phyloP scores from a whole-genome alignment of 2,888 invertebrate genomes.

The Apeira syringaria region DNA sequence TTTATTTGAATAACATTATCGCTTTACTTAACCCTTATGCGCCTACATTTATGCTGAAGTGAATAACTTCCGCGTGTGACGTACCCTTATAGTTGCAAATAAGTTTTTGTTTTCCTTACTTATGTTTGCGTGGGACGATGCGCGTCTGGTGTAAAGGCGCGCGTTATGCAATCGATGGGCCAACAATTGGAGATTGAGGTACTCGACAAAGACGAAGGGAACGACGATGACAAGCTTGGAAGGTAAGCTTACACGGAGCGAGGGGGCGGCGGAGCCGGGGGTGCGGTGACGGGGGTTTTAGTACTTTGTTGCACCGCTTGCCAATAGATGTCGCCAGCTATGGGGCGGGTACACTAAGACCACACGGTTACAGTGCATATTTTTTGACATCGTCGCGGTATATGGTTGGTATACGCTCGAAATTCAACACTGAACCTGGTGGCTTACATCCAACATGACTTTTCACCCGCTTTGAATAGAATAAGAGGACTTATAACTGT shows the following conservation, averaged over 20 bases:
- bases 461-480: conserved; percentile 9
- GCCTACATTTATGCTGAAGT: conserved; percentile 25
- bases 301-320: conserved; percentile 11
- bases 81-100: conserved; percentile 48
- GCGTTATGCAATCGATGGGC: conserved; percentile 86
- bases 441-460: conserved; percentile 1
- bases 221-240: conserved; percentile 94
- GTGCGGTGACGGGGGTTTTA: conserved; percentile 22
- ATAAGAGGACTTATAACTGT: conserved; percentile 14
- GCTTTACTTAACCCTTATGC: conserved; percentile 27
- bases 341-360: conserved; percentile 9
- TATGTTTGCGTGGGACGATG: conserved; percentile 71
- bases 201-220: conserved; percentile 93
- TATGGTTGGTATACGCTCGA: neutral
- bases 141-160: conserved; percentile 72
- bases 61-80: conserved; percentile 20
- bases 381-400: conserved; percentile 1
- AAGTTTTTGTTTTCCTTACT: conserved; percentile 71
- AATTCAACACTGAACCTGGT: conserved; percentile 12
- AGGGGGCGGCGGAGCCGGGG: conserved; percentile 17
- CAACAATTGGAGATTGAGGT: conserved; percentile 90
- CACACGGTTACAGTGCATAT: conserved; percentile 4
- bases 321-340: conserved; percentile 13
- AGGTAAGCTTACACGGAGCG: conserved; percentile 85
- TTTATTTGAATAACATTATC: conserved; percentile 28